Evolutionary conservation across 2,113 vertebrate genomes (phyloP).

Genomic region (Felis catus): F.catus_Fca126_mat1.0 CM031425.1:41075501-41076000

Average conservation of each 20-base stretch:
- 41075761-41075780: too few relatives aligned
- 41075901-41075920: too few relatives aligned
- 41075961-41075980: too few relatives aligned
- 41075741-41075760: too few relatives aligned
- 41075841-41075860: background rate
- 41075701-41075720: too few relatives aligned
- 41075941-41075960: too few relatives aligned
- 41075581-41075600: background rate
- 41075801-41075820: background rate
- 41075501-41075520: too few relatives aligned
- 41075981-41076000: too few relatives aligned
- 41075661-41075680: background rate
- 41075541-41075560: too few relatives aligned
- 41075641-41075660: background rate
- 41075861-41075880: background rate
- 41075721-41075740: too few relatives aligned
- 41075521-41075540: fast-evolving
- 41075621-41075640: background rate
- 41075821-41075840: background rate
- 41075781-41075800: background rate
- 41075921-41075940: too few relatives aligned
- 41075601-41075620: background rate
- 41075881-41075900: background rate
- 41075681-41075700: too few relatives aligned
- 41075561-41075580: background rate